These are phyloP conservation scores for Sarcophaga carnaria DNA, from an alignment of 2,888 invertebrate species.

Conservation along the genomic window DNA sequence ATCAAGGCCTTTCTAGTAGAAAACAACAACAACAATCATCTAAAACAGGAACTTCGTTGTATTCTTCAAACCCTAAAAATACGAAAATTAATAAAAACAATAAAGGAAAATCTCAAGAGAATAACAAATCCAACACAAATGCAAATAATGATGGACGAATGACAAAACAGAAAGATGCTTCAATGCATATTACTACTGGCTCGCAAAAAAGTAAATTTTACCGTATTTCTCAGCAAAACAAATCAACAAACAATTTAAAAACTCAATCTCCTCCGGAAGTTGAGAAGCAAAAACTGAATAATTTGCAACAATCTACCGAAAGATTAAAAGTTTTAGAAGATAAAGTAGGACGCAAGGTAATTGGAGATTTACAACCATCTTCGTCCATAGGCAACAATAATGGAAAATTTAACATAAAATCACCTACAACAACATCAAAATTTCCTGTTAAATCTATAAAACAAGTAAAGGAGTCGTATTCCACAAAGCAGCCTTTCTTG, in stretches of 20 bases:
- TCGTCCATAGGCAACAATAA: slow-evolving; percentile 20
- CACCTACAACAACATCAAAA: slow-evolving; percentile 60
- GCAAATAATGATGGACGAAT: slow-evolving; percentile 69
- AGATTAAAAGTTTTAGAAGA: slow-evolving; percentile 72
- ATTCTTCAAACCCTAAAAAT: slow-evolving; percentile 71
- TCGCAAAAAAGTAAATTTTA: slow-evolving; percentile 79
- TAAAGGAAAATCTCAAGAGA: slow-evolving; percentile 71
- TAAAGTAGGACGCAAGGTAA: slow-evolving; percentile 74
- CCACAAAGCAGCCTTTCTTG: slow-evolving; percentile 48
- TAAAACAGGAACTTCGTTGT: slow-evolving; percentile 1
- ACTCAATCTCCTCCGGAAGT: slow-evolving; percentile 44
- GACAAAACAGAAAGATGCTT: slow-evolving; percentile 71
- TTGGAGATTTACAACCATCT: slow-evolving; percentile 74
- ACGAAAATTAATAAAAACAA: slow-evolving; percentile 68
- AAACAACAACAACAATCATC: slow-evolving; percentile 68
- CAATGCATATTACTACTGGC: slow-evolving; percentile 54
- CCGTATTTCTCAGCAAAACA: slow-evolving; percentile 77
- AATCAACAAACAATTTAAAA: slow-evolving; percentile 54
- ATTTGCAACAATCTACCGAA: slow-evolving; percentile 72
- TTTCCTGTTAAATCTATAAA: slow-evolving; percentile 80
- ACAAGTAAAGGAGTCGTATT: slow-evolving; percentile 78
- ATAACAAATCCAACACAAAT: slow-evolving; percentile 69
- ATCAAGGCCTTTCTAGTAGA: slow-evolving; percentile 59
- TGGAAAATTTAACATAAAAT: slow-evolving; percentile 37
- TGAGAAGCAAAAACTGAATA: slow-evolving; percentile 68